Evolutionary conservation across 2,113 vertebrate genomes (phyloP), one percentile per base, ranked within the genome.

Genomic region (Electrona antarctica): DNA sequence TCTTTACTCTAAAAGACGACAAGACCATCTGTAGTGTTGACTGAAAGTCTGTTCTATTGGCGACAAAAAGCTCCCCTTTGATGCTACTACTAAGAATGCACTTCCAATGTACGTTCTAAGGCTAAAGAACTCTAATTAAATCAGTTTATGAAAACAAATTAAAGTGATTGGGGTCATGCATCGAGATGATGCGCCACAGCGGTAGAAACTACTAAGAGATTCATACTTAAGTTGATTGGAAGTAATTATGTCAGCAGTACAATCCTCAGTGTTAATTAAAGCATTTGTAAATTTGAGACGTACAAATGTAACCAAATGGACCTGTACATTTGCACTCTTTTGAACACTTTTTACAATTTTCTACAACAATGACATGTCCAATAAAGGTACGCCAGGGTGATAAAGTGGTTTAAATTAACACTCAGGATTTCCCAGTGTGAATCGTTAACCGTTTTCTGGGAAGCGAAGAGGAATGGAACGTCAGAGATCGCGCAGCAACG

Each of bases 21-120:
- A 80, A 4, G 51, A 73, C 62, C 60, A 65, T 82, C 70, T 85
- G 84, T 89, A 89, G 85, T 85, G 88, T 85, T 72, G 81, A 84
- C 74, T 82, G 79, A 62, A 58, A 7, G 80, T 78, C 78, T 68
- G 64, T 66, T 71, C 60, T 62, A 69, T 61, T 12, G 46, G 58
- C 49, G 67, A 71, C 74, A 33, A 47, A 48, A 29, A 14, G 33
- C 5, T 64, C 67, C 74, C 55, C 8, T 67, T 66, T 59, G 57
- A 67, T 62, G 62, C 76, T 68, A 65, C 45, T 74, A 68, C 75
- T 77, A 72, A 62, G 60, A 62, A 50, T 67, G 69, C 63, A 54
- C 60, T 57, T 70, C 67, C 68, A 71, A 55, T 15, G 54, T 8
- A 4, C 12, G 71, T 82, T 82, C 50, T 33, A 70, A 58, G 0